Evolutionary conservation across 2,888 invertebrate genomes (phyloP).

Genomic region (Lasioglossum leucozonium): DNA sequence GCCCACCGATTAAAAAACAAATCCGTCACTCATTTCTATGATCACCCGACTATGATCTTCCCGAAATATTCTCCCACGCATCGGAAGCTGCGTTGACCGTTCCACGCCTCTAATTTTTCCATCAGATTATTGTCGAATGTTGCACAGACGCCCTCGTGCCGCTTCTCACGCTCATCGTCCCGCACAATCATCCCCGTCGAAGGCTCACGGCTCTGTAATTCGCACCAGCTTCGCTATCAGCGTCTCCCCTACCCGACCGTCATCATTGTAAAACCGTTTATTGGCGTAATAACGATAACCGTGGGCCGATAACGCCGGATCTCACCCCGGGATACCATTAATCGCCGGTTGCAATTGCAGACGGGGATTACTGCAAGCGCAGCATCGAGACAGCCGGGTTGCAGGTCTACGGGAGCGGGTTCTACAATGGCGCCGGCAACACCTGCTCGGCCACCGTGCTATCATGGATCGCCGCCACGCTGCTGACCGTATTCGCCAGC

Average conservation of each 20-base stretch:
- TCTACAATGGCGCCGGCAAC: slow-evolving; percentile 88
- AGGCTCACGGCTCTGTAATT: neutral
- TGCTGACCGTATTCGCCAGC: slow-evolving; percentile 26
- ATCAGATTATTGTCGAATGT: neutral
- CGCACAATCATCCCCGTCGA: neutral
- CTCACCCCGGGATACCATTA: neutral
- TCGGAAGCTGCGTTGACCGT: neutral
- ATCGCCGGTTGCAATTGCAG: slow-evolving; percentile 73
- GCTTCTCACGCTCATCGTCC: neutral
- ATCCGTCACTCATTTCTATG: too few relatives aligned
- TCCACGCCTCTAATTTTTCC: neutral
- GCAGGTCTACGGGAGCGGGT: slow-evolving; percentile 92
- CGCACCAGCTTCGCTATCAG: neutral
- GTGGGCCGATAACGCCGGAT: neutral
- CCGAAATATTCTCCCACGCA: neutral
- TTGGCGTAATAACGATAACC: slow-evolving; percentile 24
- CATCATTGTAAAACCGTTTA: neutral
- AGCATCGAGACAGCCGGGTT: slow-evolving; percentile 95
- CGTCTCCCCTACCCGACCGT: neutral
- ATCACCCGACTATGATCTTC: too few relatives aligned
- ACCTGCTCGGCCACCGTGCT: slow-evolving; percentile 25
- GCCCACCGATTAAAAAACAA: too few relatives aligned
- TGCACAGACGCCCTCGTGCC: neutral
- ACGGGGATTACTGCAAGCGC: slow-evolving; percentile 95
- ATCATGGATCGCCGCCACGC: slow-evolving; percentile 18